phyloP scores from a whole-genome alignment of 2,888 invertebrate species.

The Eucera pruinosa region DNA sequence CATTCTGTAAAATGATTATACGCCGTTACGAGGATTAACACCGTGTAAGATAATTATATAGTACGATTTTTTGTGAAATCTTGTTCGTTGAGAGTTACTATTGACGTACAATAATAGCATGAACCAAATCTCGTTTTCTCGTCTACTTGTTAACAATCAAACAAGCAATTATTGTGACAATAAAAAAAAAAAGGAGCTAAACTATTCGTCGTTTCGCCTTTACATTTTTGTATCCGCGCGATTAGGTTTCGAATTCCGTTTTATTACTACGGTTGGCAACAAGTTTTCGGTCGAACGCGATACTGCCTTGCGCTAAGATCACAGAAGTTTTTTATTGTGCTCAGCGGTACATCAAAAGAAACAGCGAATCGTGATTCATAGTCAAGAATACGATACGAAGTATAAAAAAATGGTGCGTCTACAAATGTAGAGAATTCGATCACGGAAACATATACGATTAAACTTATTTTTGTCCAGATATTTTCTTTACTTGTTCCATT shows the following conservation, averaged over 20 bases:
- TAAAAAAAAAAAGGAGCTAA: constrained; percentile 20
- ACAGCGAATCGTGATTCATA: too few relatives aligned
- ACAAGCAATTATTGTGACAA: constrained; percentile 46
- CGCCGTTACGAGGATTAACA: constrained; percentile 44
- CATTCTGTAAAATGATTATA: constrained; percentile 51
- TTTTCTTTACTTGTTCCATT: too few relatives aligned
- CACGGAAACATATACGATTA: too few relatives aligned
- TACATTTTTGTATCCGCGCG: constrained; percentile 14
- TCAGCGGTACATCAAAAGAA: too few relatives aligned
- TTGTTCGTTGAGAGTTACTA: constrained; percentile 53
- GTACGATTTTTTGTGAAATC: constrained; percentile 68
- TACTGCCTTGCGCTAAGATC: too few relatives aligned
- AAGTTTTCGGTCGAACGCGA: too few relatives aligned
- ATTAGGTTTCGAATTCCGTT: neutral
- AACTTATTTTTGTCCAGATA: too few relatives aligned
- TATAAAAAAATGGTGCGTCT: too few relatives aligned
- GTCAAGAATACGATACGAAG: too few relatives aligned
- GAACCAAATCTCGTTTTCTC: constrained; percentile 46
- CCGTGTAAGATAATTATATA: constrained; percentile 55
- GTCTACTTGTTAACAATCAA: constrained; percentile 21
- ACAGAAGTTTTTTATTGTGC: too few relatives aligned
- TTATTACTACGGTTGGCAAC: too few relatives aligned
- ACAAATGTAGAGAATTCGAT: too few relatives aligned
- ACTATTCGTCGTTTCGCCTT: constrained; percentile 25
- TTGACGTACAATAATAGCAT: constrained; percentile 44